These are phyloP conservation scores for Tetragonula clypearis DNA, from an alignment of 1,140 invertebrate species.

Conservation along the genomic window DNA sequence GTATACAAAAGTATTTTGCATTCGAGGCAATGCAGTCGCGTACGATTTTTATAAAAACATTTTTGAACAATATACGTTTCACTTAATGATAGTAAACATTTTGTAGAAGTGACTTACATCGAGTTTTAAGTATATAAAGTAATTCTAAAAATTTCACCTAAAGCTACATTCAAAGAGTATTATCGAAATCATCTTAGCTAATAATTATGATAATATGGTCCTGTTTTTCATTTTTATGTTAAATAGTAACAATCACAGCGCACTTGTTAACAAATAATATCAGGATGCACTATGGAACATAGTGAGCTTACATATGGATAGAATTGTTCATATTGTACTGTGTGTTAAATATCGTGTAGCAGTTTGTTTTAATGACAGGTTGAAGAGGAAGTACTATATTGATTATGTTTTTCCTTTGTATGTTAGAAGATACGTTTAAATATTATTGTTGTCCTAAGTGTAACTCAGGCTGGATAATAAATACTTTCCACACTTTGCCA, in stretches of 20 bases:
- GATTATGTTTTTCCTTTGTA: constrained; percentile 1
- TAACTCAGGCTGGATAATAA: constrained; percentile 77
- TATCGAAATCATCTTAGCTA: constrained; percentile 47
- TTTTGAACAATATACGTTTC: background rate
- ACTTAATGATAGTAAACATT: background rate
- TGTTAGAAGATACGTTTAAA: constrained; percentile 37
- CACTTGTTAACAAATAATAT: constrained; percentile 63
- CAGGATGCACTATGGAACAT: constrained; percentile 54
- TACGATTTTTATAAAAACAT: constrained; percentile 4
- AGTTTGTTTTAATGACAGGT: background rate
- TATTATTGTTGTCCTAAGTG: constrained; percentile 65
- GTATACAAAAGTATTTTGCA: background rate
- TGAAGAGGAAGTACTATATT: constrained; percentile 16
- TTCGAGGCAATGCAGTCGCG: background rate
- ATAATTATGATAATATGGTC: constrained; percentile 47
- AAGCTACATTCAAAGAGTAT: constrained; percentile 41
- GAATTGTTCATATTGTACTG: constrained; percentile 6
- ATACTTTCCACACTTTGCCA: constrained; percentile 80
- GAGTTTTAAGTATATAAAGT: constrained; percentile 18
- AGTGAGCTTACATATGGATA: constrained; percentile 49
- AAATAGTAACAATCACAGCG: constrained; percentile 65
- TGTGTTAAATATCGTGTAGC: constrained; percentile 32
- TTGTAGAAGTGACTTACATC: background rate
- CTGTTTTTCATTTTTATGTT: background rate
- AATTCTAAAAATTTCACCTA: background rate